Evolutionary conservation across 2,113 vertebrate genomes (phyloP).

Genomic region (Podocnemis expansa): DNA sequence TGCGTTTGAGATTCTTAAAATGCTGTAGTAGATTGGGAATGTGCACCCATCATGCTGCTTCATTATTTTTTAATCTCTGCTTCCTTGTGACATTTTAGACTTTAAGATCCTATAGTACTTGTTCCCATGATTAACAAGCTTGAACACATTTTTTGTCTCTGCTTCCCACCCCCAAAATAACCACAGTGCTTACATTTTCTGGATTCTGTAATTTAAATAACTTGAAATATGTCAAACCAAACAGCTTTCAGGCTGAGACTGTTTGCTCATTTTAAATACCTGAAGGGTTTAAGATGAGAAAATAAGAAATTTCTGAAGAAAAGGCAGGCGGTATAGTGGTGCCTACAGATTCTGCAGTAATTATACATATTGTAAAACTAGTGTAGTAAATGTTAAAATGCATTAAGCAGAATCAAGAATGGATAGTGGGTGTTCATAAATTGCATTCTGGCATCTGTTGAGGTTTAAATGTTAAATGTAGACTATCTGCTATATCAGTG

Average conservation of each 20-base stretch:
- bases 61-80: background rate
- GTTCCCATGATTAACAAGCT: background rate
- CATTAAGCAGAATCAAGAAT: background rate
- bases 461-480: constrained; percentile 15
- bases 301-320: background rate
- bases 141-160: background rate
- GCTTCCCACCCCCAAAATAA: background rate
- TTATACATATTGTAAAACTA: background rate
- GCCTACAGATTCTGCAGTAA: background rate
- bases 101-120: background rate
- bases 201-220: background rate
- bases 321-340: background rate
- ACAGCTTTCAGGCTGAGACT: background rate
- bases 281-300: constrained; percentile 4
- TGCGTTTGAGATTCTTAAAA: background rate
- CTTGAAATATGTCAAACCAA: constrained; percentile 5
- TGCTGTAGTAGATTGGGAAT: background rate
- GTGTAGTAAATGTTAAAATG: background rate
- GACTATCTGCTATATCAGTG: background rate
- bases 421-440: background rate
- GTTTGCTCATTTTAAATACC: background rate
- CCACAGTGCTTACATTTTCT: background rate
- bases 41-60: background rate
- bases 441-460: background rate
- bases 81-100: background rate